Conservation (phyloP, 2,113 vertebrate species). For the Muntiacus reevesi region DNA sequence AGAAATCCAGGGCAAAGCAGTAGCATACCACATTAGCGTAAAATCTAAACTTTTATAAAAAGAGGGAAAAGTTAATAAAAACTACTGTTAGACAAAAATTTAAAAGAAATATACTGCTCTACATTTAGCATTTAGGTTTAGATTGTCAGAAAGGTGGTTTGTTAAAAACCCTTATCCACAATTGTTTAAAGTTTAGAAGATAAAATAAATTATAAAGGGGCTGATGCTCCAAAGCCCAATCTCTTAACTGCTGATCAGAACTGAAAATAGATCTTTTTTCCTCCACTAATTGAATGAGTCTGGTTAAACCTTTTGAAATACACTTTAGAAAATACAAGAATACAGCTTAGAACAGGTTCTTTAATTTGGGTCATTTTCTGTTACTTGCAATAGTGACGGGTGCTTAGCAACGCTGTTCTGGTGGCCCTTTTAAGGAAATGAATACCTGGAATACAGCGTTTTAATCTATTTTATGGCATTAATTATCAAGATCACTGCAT, state of each 20-base stretch:
- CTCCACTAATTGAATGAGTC: conserved; percentile 58
- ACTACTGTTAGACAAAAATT: conserved; percentile 16
- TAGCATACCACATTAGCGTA: background rate
- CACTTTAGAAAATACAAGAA: conserved; percentile 70
- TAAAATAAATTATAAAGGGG: conserved; percentile 60
- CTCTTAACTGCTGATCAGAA: conserved; percentile 68
- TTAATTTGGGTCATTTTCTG: conserved; percentile 71
- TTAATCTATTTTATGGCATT: conserved; percentile 71
- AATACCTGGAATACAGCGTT: conserved; percentile 64
- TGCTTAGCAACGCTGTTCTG: conserved; percentile 70
- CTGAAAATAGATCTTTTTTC: conserved; percentile 71
- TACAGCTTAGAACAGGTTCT: conserved; percentile 66
- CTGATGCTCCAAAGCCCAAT: conserved; percentile 57
- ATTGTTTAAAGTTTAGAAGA: conserved; percentile 58
- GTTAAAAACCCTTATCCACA: conserved; percentile 41
- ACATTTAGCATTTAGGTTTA: background rate
- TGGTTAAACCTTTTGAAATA: conserved; percentile 70
- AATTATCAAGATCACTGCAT: conserved; percentile 71
- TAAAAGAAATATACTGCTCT: background rate
- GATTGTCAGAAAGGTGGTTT: background rate
- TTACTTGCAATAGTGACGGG: conserved; percentile 48
- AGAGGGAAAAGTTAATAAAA: background rate
- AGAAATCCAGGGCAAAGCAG: background rate
- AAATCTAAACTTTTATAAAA: conserved; percentile 33
- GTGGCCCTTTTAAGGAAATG: conserved; percentile 65